phyloP scores from a whole-genome alignment of 2,888 invertebrate species.

The Acanthosepion esculentum region DNA sequence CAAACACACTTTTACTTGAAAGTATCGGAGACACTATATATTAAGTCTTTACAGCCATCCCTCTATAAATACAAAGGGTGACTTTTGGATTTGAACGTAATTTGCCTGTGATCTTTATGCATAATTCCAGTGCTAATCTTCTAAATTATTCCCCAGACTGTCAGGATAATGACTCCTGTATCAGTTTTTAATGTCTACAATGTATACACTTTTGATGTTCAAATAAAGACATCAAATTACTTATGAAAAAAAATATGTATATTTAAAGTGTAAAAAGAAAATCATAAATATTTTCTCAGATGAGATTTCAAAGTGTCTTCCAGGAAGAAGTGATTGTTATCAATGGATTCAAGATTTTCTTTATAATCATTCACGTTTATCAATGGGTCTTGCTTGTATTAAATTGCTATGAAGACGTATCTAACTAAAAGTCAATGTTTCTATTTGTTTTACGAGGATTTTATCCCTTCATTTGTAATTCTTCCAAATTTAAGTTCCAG shows the following conservation, averaged over 20 bases:
- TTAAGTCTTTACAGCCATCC: too few species aligned
- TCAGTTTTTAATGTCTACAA: neutral
- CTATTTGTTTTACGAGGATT: neutral
- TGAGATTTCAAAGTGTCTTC: neutral
- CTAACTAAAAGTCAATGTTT: too few species aligned
- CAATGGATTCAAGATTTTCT: neutral
- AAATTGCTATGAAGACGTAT: neutral
- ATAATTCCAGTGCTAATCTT: neutral
- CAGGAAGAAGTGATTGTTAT: neutral
- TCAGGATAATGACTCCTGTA: neutral
- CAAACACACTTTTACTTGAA: too few species aligned
- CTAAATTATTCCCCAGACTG: neutral
- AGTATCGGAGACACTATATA: too few species aligned
- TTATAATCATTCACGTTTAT: too few species aligned
- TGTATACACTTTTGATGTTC: neutral
- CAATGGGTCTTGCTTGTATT: neutral
- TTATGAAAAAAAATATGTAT: neutral
- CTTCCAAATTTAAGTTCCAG: neutral
- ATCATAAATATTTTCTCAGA: neutral
- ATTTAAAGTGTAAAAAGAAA: neutral
- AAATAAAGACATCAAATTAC: too few species aligned
- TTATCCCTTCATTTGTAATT: neutral
- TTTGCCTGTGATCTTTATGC: neutral
- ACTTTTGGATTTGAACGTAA: too few species aligned
- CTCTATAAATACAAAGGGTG: too few species aligned